Evolutionary conservation across 1,140 invertebrate species (phyloP), one percentile per base, ranked within the genome.

Genomic region (Asobara japonica): DNA sequence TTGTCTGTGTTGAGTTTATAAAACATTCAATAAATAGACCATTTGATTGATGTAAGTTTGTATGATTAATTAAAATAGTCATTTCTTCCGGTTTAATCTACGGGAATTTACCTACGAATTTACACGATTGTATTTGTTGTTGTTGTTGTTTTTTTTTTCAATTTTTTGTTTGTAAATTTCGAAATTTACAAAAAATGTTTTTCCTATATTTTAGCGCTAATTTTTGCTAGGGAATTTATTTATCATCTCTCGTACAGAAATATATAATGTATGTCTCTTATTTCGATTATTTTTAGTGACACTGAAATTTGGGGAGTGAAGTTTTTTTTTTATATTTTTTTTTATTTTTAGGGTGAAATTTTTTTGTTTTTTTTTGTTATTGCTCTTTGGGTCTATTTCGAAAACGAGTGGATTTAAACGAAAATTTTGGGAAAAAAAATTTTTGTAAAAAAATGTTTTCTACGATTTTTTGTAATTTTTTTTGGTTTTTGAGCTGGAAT

Each of bases 1-100:
- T n/a, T n/a, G n/a, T n/a, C n/a, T n/a, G n/a, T n/a, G n/a, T 45
- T 13, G 18, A 16, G 13, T 16, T 11, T 45, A 45, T 45, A 45
- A 45, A 45, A 16, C 41, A 45, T 45, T 45, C 41, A 45, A 45
- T 45, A 45, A 45, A 45, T 45, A 45, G 41, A 45, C 41, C 41
- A 45, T 45, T 45, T 45, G 41, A 45, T 45, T 45, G 41, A 45
- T 45, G 41, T 16, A 45, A 45, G 7, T n/a, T 45, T 45, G 41
- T 45, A 45, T 45, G n/a, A 13, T 45, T 45, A 45, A 45, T 45
- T 45, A 45, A 45, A 45, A 45, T 45, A 45, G 41, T 45, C 41
- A 45, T 45, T 16, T 45, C 41, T 45, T 45, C n/a, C n/a, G 18
- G n/a, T 45, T 18, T 16, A n/a, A n/a, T 16, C 41, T 45, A 45